Evolutionary conservation across 2,797 vertebrate genomes (phyloP).

Genomic region (Myotis planiceps): DNA sequence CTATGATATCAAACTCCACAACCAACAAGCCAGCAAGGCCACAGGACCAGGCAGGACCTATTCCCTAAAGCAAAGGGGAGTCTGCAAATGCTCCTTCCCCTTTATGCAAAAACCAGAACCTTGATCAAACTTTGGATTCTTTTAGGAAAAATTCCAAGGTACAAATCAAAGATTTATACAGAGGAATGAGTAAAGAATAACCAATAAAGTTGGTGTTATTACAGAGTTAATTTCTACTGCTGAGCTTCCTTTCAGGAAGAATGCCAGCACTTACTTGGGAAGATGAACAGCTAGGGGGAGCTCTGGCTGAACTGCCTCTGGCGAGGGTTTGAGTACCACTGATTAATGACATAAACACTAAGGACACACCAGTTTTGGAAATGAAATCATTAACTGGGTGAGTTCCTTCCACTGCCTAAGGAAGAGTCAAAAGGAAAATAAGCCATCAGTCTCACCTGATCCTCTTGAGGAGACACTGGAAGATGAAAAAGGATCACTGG

Average conservation of each 20-base stretch:
- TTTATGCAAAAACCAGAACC: not conserved
- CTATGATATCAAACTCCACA: not conserved
- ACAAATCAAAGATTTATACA: not conserved
- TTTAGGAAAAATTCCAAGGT: not conserved
- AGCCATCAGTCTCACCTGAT: conserved; percentile 89
- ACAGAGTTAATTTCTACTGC: not conserved
- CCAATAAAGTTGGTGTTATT: not conserved
- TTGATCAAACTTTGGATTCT: not conserved
- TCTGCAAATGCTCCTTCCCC: not conserved
- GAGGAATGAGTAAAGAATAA: not conserved
- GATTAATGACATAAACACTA: not conserved
- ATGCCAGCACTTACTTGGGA: not conserved
- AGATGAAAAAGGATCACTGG: conserved; percentile 93
- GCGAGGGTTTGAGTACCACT: not conserved
- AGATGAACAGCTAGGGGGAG: not conserved
- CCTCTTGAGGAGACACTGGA: conserved; percentile 93
- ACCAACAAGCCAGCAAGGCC: not conserved
- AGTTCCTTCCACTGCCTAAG: not conserved
- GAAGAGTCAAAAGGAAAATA: not conserved
- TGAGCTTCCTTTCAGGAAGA: not conserved
- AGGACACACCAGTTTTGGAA: not conserved
- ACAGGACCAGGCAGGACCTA: not conserved
- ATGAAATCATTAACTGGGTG: not conserved
- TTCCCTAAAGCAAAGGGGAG: not conserved
- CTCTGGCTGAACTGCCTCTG: not conserved